phyloP scores from a whole-genome alignment of 2,113 vertebrate genomes.

The Mungos mungo region DNA sequence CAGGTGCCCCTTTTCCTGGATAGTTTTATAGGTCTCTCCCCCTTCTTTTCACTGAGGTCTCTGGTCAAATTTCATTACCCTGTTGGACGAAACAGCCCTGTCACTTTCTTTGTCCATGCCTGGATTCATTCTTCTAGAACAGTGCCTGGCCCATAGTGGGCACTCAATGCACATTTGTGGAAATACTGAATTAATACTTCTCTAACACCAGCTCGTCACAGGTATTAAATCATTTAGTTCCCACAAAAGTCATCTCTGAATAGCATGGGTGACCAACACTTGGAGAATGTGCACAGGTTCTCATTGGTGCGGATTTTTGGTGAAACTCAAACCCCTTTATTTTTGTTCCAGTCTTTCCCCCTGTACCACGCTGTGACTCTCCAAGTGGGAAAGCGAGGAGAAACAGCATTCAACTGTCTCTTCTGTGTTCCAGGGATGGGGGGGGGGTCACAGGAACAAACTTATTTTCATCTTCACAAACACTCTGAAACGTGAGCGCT shows the following conservation, averaged over 20 bases:
- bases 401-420: background rate
- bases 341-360: background rate
- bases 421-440: background rate
- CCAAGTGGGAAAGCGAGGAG: background rate
- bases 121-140: background rate
- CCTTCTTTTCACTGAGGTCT: background rate
- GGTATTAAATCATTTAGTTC: background rate
- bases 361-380: background rate
- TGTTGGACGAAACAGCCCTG: background rate
- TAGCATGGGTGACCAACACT: background rate
- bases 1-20: too few species aligned
- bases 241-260: background rate
- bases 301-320: background rate
- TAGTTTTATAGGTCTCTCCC: background rate
- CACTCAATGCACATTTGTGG: background rate
- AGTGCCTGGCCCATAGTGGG: background rate
- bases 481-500: background rate
- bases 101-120: background rate
- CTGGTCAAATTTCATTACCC: background rate
- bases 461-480: slow-evolving; percentile 16
- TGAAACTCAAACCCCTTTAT: background rate
- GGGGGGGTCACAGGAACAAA: background rate
- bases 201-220: background rate
- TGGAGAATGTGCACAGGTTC: background rate
- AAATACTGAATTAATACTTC: background rate